Percentiles rank a stretch among this genome's conserved stretches.
Evolutionary conservation across 2,797 vertebrate genomes (phyloP).

Genomic region (Kryptopterus vitreolus): DNA sequence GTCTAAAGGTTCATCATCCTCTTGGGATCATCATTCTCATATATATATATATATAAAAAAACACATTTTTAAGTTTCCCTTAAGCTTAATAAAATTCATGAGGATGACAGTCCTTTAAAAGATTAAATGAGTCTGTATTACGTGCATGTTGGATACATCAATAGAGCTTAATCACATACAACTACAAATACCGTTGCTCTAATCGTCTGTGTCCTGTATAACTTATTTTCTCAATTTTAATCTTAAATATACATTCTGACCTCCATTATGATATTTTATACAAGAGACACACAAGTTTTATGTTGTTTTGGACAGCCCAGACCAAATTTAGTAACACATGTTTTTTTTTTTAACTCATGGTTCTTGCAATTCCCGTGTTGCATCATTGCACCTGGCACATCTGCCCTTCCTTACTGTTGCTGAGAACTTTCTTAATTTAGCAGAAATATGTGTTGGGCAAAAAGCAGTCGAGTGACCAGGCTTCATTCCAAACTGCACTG

Average conservation of each 20-base stretch:
- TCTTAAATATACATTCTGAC: neutral
- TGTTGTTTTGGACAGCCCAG: neutral
- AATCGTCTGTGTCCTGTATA: conserved; percentile 16
- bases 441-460: conserved; percentile 2
- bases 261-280: neutral
- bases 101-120: neutral
- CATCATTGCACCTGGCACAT: conserved; percentile 15
- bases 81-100: conserved; percentile 1
- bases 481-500: conserved; percentile 18
- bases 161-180: conserved; percentile 61
- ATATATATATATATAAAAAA: neutral
- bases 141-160: conserved; percentile 50
- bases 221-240: neutral
- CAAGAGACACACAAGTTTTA: neutral
- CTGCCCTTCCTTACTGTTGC: neutral
- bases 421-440: conserved; percentile 18
- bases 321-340: conserved; percentile 14
- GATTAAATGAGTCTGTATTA: conserved; percentile 34
- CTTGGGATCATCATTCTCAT: no score
- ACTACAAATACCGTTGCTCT: conserved; percentile 68
- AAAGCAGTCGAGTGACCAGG: conserved; percentile 23
- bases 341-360: conserved; percentile 15
- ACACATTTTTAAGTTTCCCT: no score
- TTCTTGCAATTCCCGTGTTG: conserved; percentile 16
- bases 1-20: neutral